These are phyloP conservation scores for Arvicanthis niloticus DNA, from an alignment of 2,113 vertebrate species.

Conservation along the genomic window DNA sequence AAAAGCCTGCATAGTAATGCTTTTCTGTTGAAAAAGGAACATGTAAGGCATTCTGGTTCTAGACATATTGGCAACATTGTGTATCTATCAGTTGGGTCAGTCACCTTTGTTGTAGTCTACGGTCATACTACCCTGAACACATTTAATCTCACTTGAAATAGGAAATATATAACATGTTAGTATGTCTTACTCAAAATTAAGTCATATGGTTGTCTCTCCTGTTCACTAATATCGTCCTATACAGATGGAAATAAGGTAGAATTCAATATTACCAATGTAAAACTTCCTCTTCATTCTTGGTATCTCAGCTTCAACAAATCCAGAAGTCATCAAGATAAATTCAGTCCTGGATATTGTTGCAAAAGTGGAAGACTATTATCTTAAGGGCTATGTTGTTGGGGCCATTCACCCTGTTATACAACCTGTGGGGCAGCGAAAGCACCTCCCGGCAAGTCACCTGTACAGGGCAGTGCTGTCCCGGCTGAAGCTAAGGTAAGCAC, in stretches of 20 bases:
- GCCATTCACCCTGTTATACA: constrained; percentile 95
- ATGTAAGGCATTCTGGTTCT: neutral
- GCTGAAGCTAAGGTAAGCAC: constrained; percentile 90
- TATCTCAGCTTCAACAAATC: constrained; percentile 87
- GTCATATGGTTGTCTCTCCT: neutral
- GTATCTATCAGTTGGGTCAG: neutral
- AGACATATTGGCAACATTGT: neutral
- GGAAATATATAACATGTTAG: neutral
- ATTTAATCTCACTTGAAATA: constrained; percentile 38
- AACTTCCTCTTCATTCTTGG: constrained; percentile 36
- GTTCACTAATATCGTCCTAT: neutral
- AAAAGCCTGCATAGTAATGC: constrained; percentile 35
- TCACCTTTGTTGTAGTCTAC: neutral
- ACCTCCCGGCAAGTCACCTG: constrained; percentile 93
- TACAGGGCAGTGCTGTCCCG: constrained; percentile 94
- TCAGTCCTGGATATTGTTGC: constrained; percentile 94
- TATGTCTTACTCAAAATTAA: constrained; percentile 27
- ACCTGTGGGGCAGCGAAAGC: constrained; percentile 89
- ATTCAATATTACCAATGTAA: neutral
- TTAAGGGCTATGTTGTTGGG: constrained; percentile 91
- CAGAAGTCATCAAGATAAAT: constrained; percentile 93
- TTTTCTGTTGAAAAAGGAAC: neutral
- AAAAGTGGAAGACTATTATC: constrained; percentile 95
- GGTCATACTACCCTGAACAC: neutral
- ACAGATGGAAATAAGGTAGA: neutral